These are phyloP conservation scores for Ctenodactylus gundi DNA, from an alignment of 2,113 vertebrate genomes.

Conservation along the genomic window DNA sequence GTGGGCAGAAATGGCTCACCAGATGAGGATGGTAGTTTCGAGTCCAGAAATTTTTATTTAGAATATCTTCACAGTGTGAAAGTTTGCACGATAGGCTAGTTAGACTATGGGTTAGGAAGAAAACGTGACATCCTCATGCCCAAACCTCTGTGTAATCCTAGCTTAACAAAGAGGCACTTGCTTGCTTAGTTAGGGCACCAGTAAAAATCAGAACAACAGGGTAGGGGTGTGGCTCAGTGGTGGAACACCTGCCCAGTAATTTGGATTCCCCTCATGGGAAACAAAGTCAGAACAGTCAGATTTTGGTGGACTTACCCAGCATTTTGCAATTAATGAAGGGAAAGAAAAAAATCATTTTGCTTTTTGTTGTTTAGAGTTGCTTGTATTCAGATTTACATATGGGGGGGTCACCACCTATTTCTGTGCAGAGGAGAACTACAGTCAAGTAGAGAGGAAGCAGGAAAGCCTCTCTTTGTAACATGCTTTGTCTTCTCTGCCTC, in stretches of 20 bases:
- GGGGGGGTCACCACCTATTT: neutral
- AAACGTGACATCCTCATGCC: neutral
- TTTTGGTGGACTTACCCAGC: neutral
- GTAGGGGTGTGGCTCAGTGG: neutral
- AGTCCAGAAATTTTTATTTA: neutral
- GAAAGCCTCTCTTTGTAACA: neutral
- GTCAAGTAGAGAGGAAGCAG: neutral
- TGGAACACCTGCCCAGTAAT: neutral
- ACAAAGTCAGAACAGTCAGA: neutral
- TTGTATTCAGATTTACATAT: neutral
- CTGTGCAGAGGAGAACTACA: neutral
- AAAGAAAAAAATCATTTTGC: neutral
- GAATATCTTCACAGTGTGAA: neutral
- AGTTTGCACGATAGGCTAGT: neutral
- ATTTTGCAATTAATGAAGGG: neutral
- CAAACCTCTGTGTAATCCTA: neutral
- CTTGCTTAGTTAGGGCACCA: neutral
- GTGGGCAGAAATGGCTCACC: neutral
- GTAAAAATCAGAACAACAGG: neutral
- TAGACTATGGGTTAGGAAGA: neutral
- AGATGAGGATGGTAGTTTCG: neutral
- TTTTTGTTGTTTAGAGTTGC: neutral
- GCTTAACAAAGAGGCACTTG: neutral
- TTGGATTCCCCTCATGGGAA: neutral
- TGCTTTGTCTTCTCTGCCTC: neutral